phyloP scores from a whole-genome alignment of 2,113 vertebrate species.

The Rhizomys pruinosus region DNA sequence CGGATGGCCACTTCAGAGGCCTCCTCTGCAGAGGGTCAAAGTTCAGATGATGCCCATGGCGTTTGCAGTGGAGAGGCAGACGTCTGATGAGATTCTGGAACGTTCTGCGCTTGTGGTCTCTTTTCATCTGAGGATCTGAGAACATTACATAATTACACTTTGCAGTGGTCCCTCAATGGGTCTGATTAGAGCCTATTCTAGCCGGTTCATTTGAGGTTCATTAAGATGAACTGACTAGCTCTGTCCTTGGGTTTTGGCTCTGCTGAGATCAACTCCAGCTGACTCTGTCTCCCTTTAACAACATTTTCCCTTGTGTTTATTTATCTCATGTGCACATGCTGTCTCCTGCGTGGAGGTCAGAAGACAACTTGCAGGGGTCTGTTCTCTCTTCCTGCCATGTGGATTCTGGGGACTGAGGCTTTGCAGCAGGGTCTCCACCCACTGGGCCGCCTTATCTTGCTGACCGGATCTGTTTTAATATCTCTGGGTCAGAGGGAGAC shows the following conservation, averaged over 20 bases:
- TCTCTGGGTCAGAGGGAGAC: not conserved
- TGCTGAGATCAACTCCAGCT: not conserved
- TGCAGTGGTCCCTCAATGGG: not conserved
- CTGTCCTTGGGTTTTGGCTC: accelerated
- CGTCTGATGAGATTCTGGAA: not conserved
- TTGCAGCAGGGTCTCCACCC: not conserved
- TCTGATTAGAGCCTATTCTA: constrained; percentile 53
- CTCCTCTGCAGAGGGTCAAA: not conserved
- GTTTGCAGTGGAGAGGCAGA: not conserved
- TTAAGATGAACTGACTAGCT: accelerated
- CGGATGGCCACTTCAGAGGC: not conserved
- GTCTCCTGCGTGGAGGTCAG: not conserved
- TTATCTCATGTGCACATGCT: not conserved
- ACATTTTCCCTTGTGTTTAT: not conserved
- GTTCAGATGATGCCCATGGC: not conserved
- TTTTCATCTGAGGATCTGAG: not conserved
- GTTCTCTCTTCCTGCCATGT: not conserved
- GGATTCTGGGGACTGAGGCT: not conserved
- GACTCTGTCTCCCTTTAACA: not conserved
- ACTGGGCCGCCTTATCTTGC: not conserved
- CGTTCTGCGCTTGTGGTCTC: not conserved
- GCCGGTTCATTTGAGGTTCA: constrained; percentile 13
- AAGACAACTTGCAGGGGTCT: not conserved
- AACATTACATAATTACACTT: not conserved
- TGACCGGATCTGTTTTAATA: not conserved